Evolutionary conservation across 2,113 vertebrate species (phyloP), one percentile per base, ranked within the genome.

Genomic region (Lepus americanus): DNA sequence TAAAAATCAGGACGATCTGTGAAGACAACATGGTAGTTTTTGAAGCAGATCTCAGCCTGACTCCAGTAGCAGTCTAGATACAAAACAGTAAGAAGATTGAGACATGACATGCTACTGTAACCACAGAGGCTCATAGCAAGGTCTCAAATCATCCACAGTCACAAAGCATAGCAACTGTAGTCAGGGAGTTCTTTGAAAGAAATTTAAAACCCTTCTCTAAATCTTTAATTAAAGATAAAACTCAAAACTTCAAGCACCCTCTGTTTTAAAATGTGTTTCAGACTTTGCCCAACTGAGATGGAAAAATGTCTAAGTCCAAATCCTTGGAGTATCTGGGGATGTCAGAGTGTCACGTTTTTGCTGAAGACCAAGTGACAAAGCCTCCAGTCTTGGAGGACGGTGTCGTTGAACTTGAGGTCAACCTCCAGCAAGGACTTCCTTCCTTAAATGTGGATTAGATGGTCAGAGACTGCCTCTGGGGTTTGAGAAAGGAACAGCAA

Each of bases 291-390:
- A 83, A 13, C 39, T 39, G 17, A 91, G 44, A 22, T 51, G n/a
- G 77, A n/a, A 53, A 94, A 95, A 76, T 16, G 33, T 12, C 27
- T 39, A 87, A 51, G n/a, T 77, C 92, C 59, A 83, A 96, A 79
- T 67, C 29, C 51, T 79, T 5, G 14, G 19, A 66, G 67, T 72
- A 87, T 19, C 49, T 73, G 14, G 4, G 20, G 20, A 73, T 77
- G n/a, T 49, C 53, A 84, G 81, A 49, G 27, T 44, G 3, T 13
- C 70, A 27, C 61, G 70, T 66, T 94, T 93, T 79, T 69, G 23
- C 53, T 73, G 19, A 72, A 93, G 84, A 55, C 3, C 10, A 31
- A 11, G 23, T 53, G 80, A 51, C 7, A 9, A 70, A 6, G 33
- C 2, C 51, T 36, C 36, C 7, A 11, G 0, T 33, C 23, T 89